Evolutionary conservation across 2,797 vertebrate species (phyloP).

Genomic region (Brachyalestes nurse): DNA sequence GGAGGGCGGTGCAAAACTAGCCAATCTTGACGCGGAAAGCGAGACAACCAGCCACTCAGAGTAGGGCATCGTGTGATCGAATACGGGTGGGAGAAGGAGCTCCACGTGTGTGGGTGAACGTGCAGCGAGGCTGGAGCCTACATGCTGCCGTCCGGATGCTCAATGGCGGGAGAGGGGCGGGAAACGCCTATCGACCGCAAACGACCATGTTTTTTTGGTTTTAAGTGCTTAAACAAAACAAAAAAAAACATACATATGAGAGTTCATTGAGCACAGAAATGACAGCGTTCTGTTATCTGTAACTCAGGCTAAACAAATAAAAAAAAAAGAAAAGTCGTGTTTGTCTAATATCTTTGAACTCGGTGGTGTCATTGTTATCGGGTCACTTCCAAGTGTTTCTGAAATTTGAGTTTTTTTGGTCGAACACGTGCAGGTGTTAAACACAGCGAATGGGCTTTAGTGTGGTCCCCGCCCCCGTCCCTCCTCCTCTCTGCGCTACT

Average conservation of each 20-base stretch:
- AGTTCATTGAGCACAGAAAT: too few species aligned
- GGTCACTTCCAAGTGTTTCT: too few species aligned
- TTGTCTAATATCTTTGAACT: not conserved
- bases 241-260: too few species aligned
- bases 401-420: not conserved
- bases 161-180: conserved; percentile 78
- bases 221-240: too few species aligned
- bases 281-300: not conserved
- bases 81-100: not conserved
- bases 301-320: not conserved
- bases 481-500: conserved; percentile 52
- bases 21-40: not conserved
- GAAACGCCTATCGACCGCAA: conserved; percentile 49
- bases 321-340: not conserved
- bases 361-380: not conserved
- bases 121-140: conserved; percentile 58
- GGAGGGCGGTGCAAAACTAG: not conserved
- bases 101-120: not conserved
- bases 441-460: not conserved
- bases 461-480: conserved; percentile 4
- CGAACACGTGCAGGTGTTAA: conserved; percentile 9
- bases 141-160: conserved; percentile 64
- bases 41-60: not conserved
- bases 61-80: not conserved
- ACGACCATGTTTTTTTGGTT: not conserved